Percentiles rank a stretch among this genome's conserved stretches.
Evolutionary conservation across 2,888 invertebrate genomes (phyloP).

Genomic region (Xestia rhomboidea): DNA sequence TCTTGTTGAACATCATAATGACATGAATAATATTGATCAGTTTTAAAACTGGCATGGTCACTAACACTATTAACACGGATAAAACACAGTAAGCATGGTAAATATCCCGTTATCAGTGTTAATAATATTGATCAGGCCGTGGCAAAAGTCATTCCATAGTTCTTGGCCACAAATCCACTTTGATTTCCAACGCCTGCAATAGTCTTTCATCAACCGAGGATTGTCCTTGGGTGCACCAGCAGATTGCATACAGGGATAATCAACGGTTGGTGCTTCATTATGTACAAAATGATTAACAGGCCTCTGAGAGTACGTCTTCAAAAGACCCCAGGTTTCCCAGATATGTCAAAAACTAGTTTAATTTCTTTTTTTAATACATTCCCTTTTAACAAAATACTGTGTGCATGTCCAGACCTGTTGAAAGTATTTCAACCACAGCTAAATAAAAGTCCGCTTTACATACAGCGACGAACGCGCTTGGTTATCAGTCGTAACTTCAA

Average conservation of each 20-base stretch:
- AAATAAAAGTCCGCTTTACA: conserved; percentile 8
- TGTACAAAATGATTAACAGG: too few species aligned
- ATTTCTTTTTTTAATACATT: not conserved
- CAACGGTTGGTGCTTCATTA: too few species aligned
- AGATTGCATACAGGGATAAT: too few species aligned
- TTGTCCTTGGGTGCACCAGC: too few species aligned
- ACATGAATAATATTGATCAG: not conserved
- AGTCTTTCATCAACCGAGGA: too few species aligned
- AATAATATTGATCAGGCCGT: not conserved
- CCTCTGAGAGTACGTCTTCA: not conserved
- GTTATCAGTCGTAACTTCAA: conserved; percentile 45
- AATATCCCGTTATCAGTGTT: too few species aligned
- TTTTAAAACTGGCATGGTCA: too few species aligned
- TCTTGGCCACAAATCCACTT: not conserved
- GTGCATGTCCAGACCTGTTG: not conserved
- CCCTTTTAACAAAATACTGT: not conserved
- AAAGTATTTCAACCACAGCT: not conserved
- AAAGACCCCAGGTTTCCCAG: not conserved
- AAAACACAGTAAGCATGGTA: too few species aligned
- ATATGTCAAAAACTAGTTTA: not conserved
- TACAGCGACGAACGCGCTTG: not conserved
- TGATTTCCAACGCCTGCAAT: not conserved
- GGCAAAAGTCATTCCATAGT: too few species aligned
- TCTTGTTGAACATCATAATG: not conserved
- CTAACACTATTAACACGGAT: too few species aligned